phyloP scores from a whole-genome alignment of 2,888 invertebrate species.

The Brachynemurus nebulosus region DNA sequence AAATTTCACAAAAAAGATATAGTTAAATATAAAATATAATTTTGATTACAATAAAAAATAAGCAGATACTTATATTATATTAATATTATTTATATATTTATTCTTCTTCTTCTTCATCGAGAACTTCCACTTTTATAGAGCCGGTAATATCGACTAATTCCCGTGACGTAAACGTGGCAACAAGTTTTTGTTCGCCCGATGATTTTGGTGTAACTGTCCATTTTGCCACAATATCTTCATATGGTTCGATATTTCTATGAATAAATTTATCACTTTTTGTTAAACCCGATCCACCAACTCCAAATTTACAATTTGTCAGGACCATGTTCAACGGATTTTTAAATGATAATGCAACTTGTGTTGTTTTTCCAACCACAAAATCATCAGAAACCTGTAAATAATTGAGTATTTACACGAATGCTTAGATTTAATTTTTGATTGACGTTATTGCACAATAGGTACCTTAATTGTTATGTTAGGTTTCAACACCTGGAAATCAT shows the following conservation, averaged over 20 bases:
- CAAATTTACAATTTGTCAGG: constrained; percentile 53
- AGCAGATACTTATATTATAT: too few species aligned
- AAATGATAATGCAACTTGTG: constrained; percentile 44
- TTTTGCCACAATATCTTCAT: constrained; percentile 37
- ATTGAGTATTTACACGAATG: too few species aligned
- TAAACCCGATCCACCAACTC: constrained; percentile 55
- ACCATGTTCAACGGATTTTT: constrained; percentile 51
- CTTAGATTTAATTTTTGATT: too few species aligned
- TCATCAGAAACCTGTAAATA: constrained; percentile 55
- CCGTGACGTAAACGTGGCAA: constrained; percentile 55
- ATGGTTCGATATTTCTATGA: constrained; percentile 41
- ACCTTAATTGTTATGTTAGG: constrained; percentile 58
- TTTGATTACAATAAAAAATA: too few species aligned
- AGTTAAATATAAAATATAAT: too few species aligned
- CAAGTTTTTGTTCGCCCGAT: constrained; percentile 47
- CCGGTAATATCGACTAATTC: constrained; percentile 58
- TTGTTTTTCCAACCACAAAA: constrained; percentile 39
- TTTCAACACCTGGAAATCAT: constrained; percentile 65
- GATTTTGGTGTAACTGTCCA: constrained; percentile 47
- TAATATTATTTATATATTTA: too few species aligned
- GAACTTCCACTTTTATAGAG: constrained; percentile 45
- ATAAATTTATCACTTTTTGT: constrained; percentile 41
- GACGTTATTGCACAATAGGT: too few species aligned
- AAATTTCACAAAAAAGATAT: too few species aligned
- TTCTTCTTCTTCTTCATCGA: not conserved